These are phyloP conservation scores for Ophioninae sp. DNA, from an alignment of 2,888 invertebrate genomes.

Conservation along the genomic window DNA sequence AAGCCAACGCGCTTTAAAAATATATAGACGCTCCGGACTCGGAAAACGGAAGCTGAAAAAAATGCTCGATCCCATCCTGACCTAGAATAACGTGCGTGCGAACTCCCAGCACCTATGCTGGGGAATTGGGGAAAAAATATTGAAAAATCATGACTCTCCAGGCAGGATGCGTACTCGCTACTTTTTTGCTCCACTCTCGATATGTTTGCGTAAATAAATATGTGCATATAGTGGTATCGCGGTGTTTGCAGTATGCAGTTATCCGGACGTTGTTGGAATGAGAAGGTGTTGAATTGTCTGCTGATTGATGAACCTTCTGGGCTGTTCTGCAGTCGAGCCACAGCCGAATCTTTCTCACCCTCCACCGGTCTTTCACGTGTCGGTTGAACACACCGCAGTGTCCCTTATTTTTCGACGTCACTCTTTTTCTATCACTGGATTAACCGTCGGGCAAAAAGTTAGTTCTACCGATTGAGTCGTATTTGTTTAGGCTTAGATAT, in stretches of 20 bases:
- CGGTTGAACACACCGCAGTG: background rate
- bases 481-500: no score
- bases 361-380: slow-evolving; percentile 5
- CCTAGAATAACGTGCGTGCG: slow-evolving; percentile 22
- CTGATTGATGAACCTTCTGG: slow-evolving; percentile 51
- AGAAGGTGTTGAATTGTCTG: slow-evolving; percentile 36
- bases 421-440: slow-evolving; percentile 24
- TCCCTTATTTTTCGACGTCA: slow-evolving; percentile 3
- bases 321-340: slow-evolving; percentile 43
- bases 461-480: no score
- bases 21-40: background rate
- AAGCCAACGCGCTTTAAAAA: slow-evolving; percentile 26
- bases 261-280: slow-evolving; percentile 31
- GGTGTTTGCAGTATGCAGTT: slow-evolving; percentile 42
- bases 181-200: slow-evolving; percentile 36
- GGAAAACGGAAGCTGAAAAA: slow-evolving; percentile 39
- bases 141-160: slow-evolving; percentile 51
- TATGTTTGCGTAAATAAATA: slow-evolving; percentile 29
- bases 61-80: slow-evolving; percentile 41
- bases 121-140: slow-evolving; percentile 34
- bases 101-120: slow-evolving; percentile 4
- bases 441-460: no score
- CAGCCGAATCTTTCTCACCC: slow-evolving; percentile 37
- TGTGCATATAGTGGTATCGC: slow-evolving; percentile 2
- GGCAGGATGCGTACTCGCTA: slow-evolving; percentile 22